These are phyloP conservation scores for Metopolophium dirhodum DNA, from an alignment of 1,140 invertebrate genomes.

Conservation along the genomic window DNA sequence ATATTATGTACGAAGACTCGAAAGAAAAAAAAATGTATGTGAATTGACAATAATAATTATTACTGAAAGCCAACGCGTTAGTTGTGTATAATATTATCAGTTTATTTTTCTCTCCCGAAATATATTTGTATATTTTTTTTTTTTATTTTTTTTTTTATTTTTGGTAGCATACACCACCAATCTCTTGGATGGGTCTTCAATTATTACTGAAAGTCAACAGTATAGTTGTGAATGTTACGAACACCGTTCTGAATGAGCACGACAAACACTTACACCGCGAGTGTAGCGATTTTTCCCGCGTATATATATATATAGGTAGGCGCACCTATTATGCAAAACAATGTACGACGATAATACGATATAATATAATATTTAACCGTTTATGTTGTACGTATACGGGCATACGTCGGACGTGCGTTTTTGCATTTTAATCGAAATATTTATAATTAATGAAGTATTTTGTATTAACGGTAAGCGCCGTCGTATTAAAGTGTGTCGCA, in stretches of 20 bases:
- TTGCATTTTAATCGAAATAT: slow-evolving; percentile 48
- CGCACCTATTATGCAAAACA: background rate
- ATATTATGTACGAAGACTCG: background rate
- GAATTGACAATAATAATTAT: background rate
- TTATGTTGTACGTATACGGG: background rate
- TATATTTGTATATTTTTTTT: too few species aligned
- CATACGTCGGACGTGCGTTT: background rate
- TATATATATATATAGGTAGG: background rate
- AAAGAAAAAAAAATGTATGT: background rate
- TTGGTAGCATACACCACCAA: too few species aligned
- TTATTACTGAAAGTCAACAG: background rate
- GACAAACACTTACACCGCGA: background rate
- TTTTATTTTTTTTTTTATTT: too few species aligned
- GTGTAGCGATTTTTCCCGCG: background rate
- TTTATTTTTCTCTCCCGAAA: too few species aligned
- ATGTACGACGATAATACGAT: background rate
- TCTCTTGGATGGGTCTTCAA: too few species aligned
- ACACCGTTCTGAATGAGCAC: background rate
- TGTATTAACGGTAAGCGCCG: background rate
- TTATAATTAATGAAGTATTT: slow-evolving; percentile 42
- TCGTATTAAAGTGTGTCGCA: background rate
- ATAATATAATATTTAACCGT: background rate
- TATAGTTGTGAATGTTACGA: background rate
- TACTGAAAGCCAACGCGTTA: too few species aligned
- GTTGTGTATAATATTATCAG: too few species aligned